Evolutionary conservation across 23 tunicate genomes (phyloP).

Genomic region (Ascidia mentula): DNA sequence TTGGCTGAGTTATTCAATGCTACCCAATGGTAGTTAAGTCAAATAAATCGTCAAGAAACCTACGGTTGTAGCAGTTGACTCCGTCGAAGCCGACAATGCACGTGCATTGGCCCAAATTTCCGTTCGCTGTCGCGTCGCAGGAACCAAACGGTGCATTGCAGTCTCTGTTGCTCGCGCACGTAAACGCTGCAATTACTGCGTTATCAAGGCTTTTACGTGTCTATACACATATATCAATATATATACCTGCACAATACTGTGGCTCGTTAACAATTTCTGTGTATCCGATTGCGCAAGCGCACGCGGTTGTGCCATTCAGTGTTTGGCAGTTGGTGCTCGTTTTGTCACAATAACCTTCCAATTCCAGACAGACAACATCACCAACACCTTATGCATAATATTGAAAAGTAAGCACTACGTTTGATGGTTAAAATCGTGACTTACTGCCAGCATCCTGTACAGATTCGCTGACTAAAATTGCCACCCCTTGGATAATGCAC

Average conservation of each 20-base stretch:
- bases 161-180: conserved; percentile 5
- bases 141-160: conserved; percentile 60
- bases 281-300: neutral
- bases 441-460: conserved; percentile 3
- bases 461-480: neutral
- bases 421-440: neutral
- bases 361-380: conserved; percentile 14
- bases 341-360: conserved; percentile 29
- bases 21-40: neutral
- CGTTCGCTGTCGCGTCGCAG: conserved; percentile 15
- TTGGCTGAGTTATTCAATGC: neutral
- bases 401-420: too few relatives aligned
- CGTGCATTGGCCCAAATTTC: conserved; percentile 25
- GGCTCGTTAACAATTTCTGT: neutral
- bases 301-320: conserved; percentile 4
- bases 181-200: neutral
- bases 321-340: conserved; percentile 12
- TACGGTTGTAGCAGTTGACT: conserved; percentile 42
- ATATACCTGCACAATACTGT: conserved; percentile 5
- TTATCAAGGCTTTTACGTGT: neutral
- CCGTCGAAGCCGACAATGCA: conserved; percentile 55
- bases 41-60: conserved; percentile 1
- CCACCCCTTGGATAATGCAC: neutral
- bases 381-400: conserved; percentile 17
- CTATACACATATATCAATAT: neutral